Evolutionary conservation across 1,140 invertebrate genomes (phyloP), one percentile per base, ranked within the genome.

Genomic region (Zaprionus lachaisei): DNA sequence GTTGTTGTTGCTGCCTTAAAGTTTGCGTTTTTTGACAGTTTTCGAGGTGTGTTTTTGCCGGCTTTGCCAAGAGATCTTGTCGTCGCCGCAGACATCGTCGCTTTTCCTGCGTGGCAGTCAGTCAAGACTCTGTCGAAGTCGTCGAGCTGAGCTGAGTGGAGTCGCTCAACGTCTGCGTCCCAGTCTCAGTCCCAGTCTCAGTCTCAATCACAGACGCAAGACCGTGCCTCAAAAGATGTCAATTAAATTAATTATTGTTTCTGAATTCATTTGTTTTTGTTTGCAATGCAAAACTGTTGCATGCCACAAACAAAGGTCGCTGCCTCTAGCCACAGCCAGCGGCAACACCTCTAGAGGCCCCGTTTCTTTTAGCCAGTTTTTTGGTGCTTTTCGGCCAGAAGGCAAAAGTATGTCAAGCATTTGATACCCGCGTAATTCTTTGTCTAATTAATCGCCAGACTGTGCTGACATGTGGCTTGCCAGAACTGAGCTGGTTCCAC

Each of bases 181-280:
- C 41, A 55, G 76, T 61, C 55, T 17, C 38, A 24, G 76, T 37
- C 72, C 44, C 38, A 77, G 66, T 56, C 66, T 72, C 74, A 72
- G 44, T 38, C 54, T 57, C 44, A 63, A 63, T 70, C 70, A 41
- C 60, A 49, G 77, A 12, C 37, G 68, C 57, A 44, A 65, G 77
- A 80, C 77, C 90, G 79, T 77, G 79, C 89, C 89, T 78, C 82
- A 72, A 91, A 91, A 86, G 61, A 78, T 91, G 90, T 92, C 90
- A 91, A 91, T 92, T 91, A 91, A 90, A 91, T 86, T 90, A 91
- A 91, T 92, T 91, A 90, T 92, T 91, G 85, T 80, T 80, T 81
- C 73, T 79, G 80, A 74, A 89, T 79, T 90, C 76, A 57, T 61
- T 66, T 73, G 55, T 61, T 67, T 65, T 34, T 54, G 15, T 77